Base-by-base conservation (phyloP, 1,140 invertebrate species). In the Drosophila sp. region DNA sequence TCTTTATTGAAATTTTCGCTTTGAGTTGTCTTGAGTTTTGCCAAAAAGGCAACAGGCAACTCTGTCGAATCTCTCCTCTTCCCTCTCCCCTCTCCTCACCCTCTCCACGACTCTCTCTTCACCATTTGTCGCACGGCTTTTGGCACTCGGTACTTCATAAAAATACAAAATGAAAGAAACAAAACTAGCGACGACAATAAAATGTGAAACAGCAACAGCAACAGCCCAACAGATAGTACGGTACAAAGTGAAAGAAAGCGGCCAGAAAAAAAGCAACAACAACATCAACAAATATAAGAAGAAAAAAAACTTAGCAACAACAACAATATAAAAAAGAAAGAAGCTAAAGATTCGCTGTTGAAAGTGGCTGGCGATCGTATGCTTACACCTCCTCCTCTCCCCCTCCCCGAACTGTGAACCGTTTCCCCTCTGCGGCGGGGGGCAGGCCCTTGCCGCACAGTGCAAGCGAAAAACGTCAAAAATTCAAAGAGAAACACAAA, bases 1-100 rank as follows among this genome's bases (percentile, higher is more conserved):
- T 64, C 54, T 65, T 76, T 87, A 82, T 82, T 87, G 71, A 86
- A 82, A 86, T 87, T 86, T 86, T 87, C 82, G 84, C 80, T 83
- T 84, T 76, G 72, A 56, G 67, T 45, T 66, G 62, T 66, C 48
- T 59, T 13, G 38, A 51, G 57, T 58, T 69, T 73, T 73, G 66
- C 58, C 65, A 74, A 74, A 70, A 74, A 70, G 54, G 70, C 70
- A 72, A 72, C 70, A 72, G 70, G 62, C 70, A 66, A 13, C 69
- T 38, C 32, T 14, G 43, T 14, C n/a, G n/a, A 25, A 4, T 38
- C 7, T 1, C 36, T n/a, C 1, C 16, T 48, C 40, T 11, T n/a
- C 21, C 1, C 50, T 9, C 11, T n/a, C n/a, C 14, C 7, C 0
- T 21, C 13, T 0, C 2, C 11, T n/a, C n/a, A n/a, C 14, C 7